A percentile compares a stretch with the other conserved stretches of the same genome.
phyloP scores from a whole-genome alignment of 2,797 vertebrate genomes.

The Danio albolineatus region DNA sequence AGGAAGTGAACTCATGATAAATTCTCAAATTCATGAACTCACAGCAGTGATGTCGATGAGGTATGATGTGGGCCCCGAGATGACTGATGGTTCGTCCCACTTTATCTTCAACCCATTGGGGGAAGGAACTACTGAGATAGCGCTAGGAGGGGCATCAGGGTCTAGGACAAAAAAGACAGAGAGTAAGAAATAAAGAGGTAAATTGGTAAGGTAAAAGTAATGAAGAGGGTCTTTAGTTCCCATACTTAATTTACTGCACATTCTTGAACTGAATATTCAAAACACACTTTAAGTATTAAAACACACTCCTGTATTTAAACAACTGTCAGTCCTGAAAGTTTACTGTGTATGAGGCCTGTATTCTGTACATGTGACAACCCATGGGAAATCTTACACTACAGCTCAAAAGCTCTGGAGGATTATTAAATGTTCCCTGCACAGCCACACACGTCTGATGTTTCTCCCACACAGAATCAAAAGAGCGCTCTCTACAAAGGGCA shows the following conservation, averaged over 20 bases:
- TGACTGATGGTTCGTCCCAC: constrained; percentile 86
- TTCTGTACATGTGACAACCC: neutral
- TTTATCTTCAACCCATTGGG: constrained; percentile 83
- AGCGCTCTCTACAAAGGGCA: neutral
- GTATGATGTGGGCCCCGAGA: constrained; percentile 93
- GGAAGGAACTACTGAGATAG: constrained; percentile 80
- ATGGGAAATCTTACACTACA: neutral
- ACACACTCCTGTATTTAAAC: no score
- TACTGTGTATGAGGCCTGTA: no score
- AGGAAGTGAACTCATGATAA: constrained; percentile 1
- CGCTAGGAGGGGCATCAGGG: constrained; percentile 88
- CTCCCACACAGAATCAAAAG: neutral
- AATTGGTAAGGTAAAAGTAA: no score
- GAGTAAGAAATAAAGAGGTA: no score
- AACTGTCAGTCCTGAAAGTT: no score
- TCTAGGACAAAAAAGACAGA: constrained; percentile 72
- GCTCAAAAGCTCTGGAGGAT: neutral
- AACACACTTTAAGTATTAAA: no score
- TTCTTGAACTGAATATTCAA: no score
- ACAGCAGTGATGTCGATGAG: constrained; percentile 85
- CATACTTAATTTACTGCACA: no score
- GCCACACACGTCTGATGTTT: neutral
- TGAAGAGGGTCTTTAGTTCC: no score
- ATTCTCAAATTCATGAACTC: constrained; percentile 60
- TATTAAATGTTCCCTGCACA: neutral